A percentile compares a stretch with the other conserved stretches of the same genome.
phyloP scores from a whole-genome alignment of 2,113 vertebrate species.

The Larimichthys polyactis region DNA sequence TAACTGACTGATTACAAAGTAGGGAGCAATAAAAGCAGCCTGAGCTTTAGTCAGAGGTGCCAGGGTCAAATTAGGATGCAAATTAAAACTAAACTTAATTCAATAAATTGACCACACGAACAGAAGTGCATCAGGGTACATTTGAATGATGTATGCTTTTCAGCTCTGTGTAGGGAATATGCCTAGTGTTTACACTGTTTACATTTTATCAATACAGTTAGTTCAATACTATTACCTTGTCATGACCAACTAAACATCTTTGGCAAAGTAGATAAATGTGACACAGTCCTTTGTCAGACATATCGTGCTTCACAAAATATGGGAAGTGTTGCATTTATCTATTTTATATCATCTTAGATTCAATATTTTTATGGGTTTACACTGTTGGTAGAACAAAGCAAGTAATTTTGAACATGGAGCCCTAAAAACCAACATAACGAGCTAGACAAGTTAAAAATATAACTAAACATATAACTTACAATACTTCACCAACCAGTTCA shows the following conservation, averaged over 20 bases:
- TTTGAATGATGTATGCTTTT: constrained; percentile 31
- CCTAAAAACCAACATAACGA: no score
- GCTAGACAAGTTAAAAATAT: no score
- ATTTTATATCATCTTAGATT: no score
- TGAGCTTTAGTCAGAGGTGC: constrained; percentile 43
- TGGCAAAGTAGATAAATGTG: not conserved
- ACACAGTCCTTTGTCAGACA: not conserved
- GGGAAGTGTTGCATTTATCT: no score
- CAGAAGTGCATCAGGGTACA: constrained; percentile 41
- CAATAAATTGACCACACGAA: constrained; percentile 53
- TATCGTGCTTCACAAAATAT: no score
- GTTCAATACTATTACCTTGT: not conserved
- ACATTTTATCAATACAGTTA: constrained; percentile 24
- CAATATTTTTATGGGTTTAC: no score
- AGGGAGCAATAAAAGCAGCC: constrained; percentile 38
- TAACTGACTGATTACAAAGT: constrained; percentile 55
- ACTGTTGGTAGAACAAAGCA: no score
- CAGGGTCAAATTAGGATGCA: constrained; percentile 66
- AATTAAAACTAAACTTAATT: constrained; percentile 64
- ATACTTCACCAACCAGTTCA: no score
- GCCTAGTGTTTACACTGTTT: not conserved
- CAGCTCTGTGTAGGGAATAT: constrained; percentile 12
- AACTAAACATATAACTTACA: no score
- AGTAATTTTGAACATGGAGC: no score
- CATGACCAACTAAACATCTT: not conserved